phyloP scores from a whole-genome alignment of 2,113 vertebrate species.

The Nyctibius bracteatus region DNA sequence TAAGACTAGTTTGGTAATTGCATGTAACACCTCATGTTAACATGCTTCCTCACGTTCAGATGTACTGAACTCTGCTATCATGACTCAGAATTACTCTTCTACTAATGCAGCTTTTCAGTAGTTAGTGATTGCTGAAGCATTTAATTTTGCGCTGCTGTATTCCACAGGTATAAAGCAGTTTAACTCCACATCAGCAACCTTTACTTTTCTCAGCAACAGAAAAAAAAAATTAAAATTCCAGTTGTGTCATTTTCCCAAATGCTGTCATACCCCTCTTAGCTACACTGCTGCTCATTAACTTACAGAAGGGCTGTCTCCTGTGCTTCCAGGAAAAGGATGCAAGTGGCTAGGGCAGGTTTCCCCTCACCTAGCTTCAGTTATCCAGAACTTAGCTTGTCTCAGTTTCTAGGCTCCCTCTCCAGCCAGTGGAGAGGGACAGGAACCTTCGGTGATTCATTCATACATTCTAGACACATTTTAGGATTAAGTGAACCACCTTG shows the following conservation, averaged over 20 bases:
- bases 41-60: not conserved
- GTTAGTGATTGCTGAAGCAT: not conserved
- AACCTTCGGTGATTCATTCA: not conserved
- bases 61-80: not conserved
- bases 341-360: not conserved
- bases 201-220: not conserved
- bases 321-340: not conserved
- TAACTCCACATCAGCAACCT: not conserved
- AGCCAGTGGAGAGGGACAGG: not conserved
- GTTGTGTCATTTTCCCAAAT: not conserved
- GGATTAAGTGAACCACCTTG: not conserved
- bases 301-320: not conserved
- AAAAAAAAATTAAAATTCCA: not conserved
- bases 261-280: not conserved
- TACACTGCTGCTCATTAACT: not conserved
- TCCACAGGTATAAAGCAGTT: not conserved
- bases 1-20: not conserved
- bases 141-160: not conserved
- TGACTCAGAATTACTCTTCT: not conserved
- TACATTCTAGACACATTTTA: not conserved
- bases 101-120: not conserved
- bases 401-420: not conserved
- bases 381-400: not conserved
- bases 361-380: no score
- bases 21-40: not conserved